A percentile compares a stretch with the other conserved stretches of the same genome.
Evolutionary conservation across 2,113 vertebrate species (phyloP).

Genomic region (Trachemys scripta): DNA sequence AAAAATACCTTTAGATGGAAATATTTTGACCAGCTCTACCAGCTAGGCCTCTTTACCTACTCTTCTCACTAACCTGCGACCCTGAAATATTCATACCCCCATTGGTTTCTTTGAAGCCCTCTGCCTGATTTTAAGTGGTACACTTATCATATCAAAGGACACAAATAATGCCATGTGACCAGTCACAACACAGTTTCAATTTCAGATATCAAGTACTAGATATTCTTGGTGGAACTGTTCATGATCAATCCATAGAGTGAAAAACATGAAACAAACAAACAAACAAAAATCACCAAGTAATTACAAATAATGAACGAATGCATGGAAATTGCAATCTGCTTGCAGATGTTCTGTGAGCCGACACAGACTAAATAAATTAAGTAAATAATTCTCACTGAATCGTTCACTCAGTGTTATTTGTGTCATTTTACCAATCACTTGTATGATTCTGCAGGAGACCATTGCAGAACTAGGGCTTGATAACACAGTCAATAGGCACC

Average conservation of each 20-base stretch:
- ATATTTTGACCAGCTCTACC: neutral
- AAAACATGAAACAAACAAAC: neutral
- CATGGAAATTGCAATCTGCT: neutral
- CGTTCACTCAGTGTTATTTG: neutral
- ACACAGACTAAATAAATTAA: neutral
- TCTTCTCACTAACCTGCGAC: neutral
- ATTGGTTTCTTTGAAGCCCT: neutral
- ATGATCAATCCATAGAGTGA: neutral
- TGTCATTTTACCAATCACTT: neutral
- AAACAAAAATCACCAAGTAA: neutral
- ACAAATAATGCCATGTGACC: neutral
- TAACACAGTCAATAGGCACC: neutral
- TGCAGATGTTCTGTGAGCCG: neutral
- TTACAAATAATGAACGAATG: neutral
- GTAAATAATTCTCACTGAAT: conserved; percentile 3
- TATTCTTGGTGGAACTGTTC: neutral
- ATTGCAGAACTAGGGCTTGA: neutral
- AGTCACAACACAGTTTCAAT: neutral
- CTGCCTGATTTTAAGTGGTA: neutral
- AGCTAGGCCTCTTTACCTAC: neutral
- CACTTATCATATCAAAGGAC: neutral
- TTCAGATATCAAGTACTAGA: neutral
- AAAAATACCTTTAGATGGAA: neutral
- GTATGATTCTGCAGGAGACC: neutral
- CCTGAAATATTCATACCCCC: neutral